Evolutionary conservation across 1,140 invertebrate genomes (phyloP).

Genomic region (Brachystomella parvula): DNA sequence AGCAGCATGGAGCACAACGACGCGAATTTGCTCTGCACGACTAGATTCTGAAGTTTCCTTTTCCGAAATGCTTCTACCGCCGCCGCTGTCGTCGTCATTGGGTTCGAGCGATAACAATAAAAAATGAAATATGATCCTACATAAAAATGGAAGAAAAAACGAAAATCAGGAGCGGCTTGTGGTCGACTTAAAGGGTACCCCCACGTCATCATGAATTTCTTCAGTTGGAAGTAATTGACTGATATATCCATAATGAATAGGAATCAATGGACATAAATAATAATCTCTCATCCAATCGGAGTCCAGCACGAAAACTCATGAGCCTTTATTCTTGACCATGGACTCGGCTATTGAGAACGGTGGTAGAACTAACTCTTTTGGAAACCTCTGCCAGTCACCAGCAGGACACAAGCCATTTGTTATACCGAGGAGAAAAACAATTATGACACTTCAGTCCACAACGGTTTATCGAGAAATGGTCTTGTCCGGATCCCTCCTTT

Average conservation of each 20-base stretch:
- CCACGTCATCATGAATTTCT: slow-evolving; percentile 4
- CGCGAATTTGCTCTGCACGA: neutral
- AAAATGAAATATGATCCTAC: slow-evolving; percentile 7
- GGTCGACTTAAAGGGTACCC: neutral
- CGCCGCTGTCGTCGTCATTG: neutral
- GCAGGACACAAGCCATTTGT: neutral
- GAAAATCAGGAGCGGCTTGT: neutral
- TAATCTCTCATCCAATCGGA: neutral
- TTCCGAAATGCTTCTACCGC: neutral
- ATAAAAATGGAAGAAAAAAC: neutral
- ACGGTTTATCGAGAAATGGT: neutral
- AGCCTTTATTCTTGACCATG: neutral
- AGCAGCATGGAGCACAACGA: neutral
- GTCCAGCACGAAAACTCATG: neutral
- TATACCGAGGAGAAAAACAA: no score
- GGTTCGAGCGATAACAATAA: slow-evolving; percentile 1
- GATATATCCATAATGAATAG: slow-evolving; percentile 1
- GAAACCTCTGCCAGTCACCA: neutral
- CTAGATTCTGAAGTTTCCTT: slow-evolving; percentile 10
- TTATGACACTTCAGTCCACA: neutral
- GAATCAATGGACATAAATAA: neutral
- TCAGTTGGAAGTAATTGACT: slow-evolving; percentile 8
- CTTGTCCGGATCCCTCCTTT: neutral
- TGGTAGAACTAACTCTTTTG: no score
- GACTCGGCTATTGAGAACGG: neutral